Base-by-base conservation (phyloP, 2,113 vertebrate species). In the Mystacornis crossleyi region DNA sequence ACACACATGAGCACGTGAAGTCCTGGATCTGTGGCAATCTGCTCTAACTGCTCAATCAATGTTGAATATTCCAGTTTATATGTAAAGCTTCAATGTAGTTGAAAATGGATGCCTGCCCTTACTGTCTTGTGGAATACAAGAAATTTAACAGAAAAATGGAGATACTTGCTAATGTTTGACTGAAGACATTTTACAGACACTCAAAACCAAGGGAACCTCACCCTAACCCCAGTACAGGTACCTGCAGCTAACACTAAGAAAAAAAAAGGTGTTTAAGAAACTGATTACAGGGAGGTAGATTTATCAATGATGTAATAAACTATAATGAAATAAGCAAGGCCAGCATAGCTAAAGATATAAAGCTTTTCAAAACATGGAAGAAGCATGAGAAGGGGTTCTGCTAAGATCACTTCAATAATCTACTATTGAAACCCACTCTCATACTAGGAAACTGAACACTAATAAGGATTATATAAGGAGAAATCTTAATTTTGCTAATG, bases 1-100 rank as follows among this genome's bases (percentile, higher is more conserved):
- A 14, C 1, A 8, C 43, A 38, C 24, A 15, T 0, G 0, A n/a
- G 23, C 2, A 4, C 5, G 8, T 20, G 1, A 53, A 45, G 45
- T 25, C 48, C 66, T 66, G 48, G 47, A 71, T n/a, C 61, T 47
- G 12, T 2, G 5, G 34, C 34, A 60, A 2, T 45, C 53, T 50
- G 58, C 9, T 26, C 47, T 40, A 40, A n/a, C 51, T 71, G 7
- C 26, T 81, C 65, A 47, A 18, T 3, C 60, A 33, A 71, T 6
- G 5, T 26, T 50, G 58, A 77, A 72, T 7, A 45, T 16, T 6
- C 12, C 48, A 19, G 5, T 53, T 66, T 18, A 8, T 28, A 9
- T 4, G 3, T 17, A 15, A 91, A 81, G 8, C 12, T 74, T 67
- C 21, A n/a, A 1, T 18, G 10, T 3, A 42, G 16, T 14, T 75